phyloP scores from a whole-genome alignment of 2,888 invertebrate genomes.

The Microctonus aethiopoides region DNA sequence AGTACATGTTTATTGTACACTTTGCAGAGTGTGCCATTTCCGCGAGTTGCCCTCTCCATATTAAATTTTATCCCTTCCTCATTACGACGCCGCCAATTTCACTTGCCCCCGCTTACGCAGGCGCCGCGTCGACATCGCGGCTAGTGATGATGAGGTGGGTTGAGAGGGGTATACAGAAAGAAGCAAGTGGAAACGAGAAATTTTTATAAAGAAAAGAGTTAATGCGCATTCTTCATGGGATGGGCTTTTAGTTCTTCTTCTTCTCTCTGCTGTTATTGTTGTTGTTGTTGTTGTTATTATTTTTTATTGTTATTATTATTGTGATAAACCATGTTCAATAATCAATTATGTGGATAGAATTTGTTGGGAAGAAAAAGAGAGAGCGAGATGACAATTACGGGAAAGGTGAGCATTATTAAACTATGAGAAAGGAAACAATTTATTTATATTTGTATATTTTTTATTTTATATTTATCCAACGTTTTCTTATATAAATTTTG shows the following conservation, averaged over 20 bases:
- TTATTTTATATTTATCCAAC: neutral
- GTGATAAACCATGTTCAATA: slow-evolving; percentile 18
- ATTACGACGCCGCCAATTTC: slow-evolving; percentile 7
- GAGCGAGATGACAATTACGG: slow-evolving; percentile 58
- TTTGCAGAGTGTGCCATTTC: slow-evolving; percentile 13
- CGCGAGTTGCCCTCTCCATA: slow-evolving; percentile 1
- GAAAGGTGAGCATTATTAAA: slow-evolving; percentile 54
- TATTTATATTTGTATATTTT: neutral
- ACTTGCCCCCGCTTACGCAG: slow-evolving; percentile 9
- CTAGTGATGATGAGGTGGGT: slow-evolving; percentile 4
- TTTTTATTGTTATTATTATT: neutral
- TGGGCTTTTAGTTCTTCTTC: neutral
- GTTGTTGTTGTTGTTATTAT: neutral
- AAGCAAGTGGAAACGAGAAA: slow-evolving; percentile 14
- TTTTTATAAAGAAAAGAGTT: slow-evolving; percentile 11
- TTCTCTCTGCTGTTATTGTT: neutral
- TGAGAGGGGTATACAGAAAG: neutral
- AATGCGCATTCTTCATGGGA: neutral
- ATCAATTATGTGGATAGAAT: slow-evolving; percentile 5
- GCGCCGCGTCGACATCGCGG: slow-evolving; percentile 2
- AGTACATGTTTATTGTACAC: neutral
- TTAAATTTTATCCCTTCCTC: slow-evolving; percentile 9
- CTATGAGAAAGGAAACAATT: neutral
- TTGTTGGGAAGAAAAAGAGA: slow-evolving; percentile 42
- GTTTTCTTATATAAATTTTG: neutral